phyloP scores from a whole-genome alignment of 2,113 vertebrate species.

The Cyprinus carpio region DNA sequence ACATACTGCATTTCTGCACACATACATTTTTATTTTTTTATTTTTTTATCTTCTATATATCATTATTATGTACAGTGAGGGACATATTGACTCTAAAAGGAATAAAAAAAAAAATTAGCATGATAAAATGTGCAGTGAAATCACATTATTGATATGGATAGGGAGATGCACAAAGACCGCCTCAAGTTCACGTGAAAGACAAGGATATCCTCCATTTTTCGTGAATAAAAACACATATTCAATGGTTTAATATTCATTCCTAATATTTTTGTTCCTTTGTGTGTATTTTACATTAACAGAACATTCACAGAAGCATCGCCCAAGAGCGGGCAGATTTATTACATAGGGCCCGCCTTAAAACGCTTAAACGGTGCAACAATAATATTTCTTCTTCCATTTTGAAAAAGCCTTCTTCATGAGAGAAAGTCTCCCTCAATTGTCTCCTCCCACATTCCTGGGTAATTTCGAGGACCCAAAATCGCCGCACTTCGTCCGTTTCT shows the following conservation, averaged over 20 bases:
- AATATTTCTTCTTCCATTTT: constrained; percentile 70
- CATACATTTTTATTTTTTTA: too few relatives aligned
- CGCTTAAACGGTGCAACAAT: constrained; percentile 25
- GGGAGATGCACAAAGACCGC: constrained; percentile 15
- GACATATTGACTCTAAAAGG: background rate
- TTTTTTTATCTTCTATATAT: background rate
- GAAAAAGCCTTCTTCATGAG: constrained; percentile 64
- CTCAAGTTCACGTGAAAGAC: constrained; percentile 5
- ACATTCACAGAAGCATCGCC: background rate
- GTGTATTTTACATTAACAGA: background rate
- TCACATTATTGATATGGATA: background rate
- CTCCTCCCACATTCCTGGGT: constrained; percentile 50
- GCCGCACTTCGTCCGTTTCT: constrained; percentile 19
- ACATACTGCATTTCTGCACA: background rate
- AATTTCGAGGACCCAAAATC: constrained; percentile 32
- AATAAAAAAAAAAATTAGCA: background rate
- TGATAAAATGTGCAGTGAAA: background rate
- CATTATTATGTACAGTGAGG: background rate
- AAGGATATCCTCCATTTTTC: constrained; percentile 42
- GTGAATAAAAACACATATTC: background rate
- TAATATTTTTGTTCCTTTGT: background rate
- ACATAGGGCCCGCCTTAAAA: background rate
- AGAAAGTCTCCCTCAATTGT: constrained; percentile 68
- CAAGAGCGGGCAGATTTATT: background rate
- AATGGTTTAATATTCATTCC: background rate